Percentiles rank a stretch among this genome's conserved stretches.
phyloP scores from a whole-genome alignment of 1,140 invertebrate species.

The Phenacoccus solenopsis region DNA sequence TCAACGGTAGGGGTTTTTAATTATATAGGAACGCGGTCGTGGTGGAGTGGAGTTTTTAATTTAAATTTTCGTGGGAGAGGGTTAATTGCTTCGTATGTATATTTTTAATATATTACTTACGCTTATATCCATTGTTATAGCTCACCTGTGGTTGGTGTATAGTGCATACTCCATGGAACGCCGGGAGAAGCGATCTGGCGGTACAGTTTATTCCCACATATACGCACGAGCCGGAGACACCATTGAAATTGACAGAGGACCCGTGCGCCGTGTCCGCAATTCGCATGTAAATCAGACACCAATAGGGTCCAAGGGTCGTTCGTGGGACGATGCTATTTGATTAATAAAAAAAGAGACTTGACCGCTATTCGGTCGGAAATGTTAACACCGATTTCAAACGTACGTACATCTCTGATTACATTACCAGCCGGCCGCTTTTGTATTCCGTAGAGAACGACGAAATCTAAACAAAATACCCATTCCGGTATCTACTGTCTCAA shows the following conservation, averaged over 20 bases:
- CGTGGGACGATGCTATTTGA: neutral
- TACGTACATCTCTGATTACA: slow-evolving; percentile 1
- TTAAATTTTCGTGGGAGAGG: neutral
- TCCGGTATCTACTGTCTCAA: neutral
- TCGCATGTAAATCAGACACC: neutral
- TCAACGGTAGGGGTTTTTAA: neutral
- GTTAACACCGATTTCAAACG: neutral
- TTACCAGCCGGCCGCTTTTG: neutral
- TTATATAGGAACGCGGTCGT: neutral
- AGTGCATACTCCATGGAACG: too few relatives aligned
- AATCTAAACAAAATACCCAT: slow-evolving; percentile 2
- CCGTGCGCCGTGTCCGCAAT: neutral
- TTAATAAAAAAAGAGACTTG: neutral
- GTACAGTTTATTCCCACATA: neutral
- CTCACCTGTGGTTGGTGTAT: too few relatives aligned
- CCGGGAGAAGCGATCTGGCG: too few relatives aligned
- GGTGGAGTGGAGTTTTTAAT: neutral
- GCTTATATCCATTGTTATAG: too few relatives aligned
- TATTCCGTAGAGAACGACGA: neutral
- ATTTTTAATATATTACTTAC: neutral
- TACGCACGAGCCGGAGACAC: too few relatives aligned
- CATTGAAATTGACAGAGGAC: too few relatives aligned
- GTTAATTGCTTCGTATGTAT: neutral
- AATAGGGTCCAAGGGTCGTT: neutral
- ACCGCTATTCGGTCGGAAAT: neutral